Evolutionary conservation across 2,888 invertebrate genomes (phyloP).

Genomic region (Mesorhabditis spiculigera): DNA sequence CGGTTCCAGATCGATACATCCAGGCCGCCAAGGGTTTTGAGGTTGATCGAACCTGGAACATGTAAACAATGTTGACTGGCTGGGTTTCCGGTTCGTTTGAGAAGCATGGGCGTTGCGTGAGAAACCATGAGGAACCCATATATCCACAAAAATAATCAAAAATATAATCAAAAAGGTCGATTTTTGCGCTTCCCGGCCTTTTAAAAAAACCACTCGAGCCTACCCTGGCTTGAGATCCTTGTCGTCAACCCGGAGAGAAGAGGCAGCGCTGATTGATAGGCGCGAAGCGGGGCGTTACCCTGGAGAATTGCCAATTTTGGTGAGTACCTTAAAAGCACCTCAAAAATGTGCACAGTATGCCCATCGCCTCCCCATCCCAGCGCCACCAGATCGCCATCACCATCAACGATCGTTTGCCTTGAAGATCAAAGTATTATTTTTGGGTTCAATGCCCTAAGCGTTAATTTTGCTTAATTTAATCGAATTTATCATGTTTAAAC

Average conservation of each 20-base stretch:
- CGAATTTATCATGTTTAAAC: too few relatives aligned
- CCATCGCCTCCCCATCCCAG: conserved; percentile 38
- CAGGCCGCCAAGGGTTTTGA: not conserved
- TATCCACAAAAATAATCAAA: not conserved
- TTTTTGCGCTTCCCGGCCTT: not conserved
- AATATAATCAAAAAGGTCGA: not conserved
- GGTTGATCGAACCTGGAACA: not conserved
- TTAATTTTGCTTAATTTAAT: too few relatives aligned
- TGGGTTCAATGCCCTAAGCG: too few relatives aligned
- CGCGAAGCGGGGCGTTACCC: conserved; percentile 29
- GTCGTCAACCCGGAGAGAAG: conserved; percentile 33
- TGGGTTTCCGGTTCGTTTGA: not conserved
- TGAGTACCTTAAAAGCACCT: conserved; percentile 13
- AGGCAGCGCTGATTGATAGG: conserved; percentile 18
- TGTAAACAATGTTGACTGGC: not conserved
- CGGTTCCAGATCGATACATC: not conserved
- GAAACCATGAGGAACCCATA: too few relatives aligned
- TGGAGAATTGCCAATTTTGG: conserved; percentile 8
- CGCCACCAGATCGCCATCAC: conserved; percentile 22
- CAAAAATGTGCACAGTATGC: conserved; percentile 30
- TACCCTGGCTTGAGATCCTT: not conserved
- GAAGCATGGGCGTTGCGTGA: too few relatives aligned
- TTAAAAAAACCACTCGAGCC: not conserved
- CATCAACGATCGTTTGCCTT: conserved; percentile 17
- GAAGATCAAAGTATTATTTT: too few relatives aligned